These are phyloP conservation scores for Cyrtodaria siliqua DNA, from an alignment of 2,888 invertebrate species.

Conservation along the genomic window DNA sequence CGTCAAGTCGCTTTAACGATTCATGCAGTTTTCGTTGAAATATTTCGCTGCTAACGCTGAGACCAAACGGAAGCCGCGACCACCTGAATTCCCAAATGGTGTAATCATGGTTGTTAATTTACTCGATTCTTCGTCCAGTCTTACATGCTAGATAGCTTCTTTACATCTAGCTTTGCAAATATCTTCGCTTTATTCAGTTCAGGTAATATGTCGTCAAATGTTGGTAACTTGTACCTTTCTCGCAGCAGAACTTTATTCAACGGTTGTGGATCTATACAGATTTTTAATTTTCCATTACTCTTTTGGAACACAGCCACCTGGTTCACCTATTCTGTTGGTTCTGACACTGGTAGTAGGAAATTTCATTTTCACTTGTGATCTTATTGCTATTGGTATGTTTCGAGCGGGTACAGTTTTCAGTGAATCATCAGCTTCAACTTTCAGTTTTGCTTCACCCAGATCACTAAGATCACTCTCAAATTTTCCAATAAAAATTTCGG, in stretches of 20 bases:
- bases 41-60: constrained; percentile 62
- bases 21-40: constrained; percentile 56
- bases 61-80: constrained; percentile 33
- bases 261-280: neutral
- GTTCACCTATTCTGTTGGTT: too few species aligned
- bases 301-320: constrained; percentile 24
- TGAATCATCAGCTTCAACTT: neutral
- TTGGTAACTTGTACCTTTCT: constrained; percentile 48
- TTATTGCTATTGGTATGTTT: too few species aligned
- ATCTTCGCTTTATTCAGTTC: constrained; percentile 49
- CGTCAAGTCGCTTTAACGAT: constrained; percentile 34
- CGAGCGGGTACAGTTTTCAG: constrained; percentile 17
- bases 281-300: neutral
- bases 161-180: constrained; percentile 62
- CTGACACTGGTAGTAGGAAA: constrained; percentile 18
- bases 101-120: constrained; percentile 60
- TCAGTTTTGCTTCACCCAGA: constrained; percentile 1
- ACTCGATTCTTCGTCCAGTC: constrained; percentile 52
- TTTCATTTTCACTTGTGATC: constrained; percentile 25
- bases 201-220: constrained; percentile 63
- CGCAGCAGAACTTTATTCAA: constrained; percentile 48
- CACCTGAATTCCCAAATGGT: constrained; percentile 57
- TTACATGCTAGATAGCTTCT: constrained; percentile 58
- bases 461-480: constrained; percentile 8
- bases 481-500: constrained; percentile 13